Base-by-base conservation (phyloP, 2,113 vertebrate species). In the Notothenia rossii region DNA sequence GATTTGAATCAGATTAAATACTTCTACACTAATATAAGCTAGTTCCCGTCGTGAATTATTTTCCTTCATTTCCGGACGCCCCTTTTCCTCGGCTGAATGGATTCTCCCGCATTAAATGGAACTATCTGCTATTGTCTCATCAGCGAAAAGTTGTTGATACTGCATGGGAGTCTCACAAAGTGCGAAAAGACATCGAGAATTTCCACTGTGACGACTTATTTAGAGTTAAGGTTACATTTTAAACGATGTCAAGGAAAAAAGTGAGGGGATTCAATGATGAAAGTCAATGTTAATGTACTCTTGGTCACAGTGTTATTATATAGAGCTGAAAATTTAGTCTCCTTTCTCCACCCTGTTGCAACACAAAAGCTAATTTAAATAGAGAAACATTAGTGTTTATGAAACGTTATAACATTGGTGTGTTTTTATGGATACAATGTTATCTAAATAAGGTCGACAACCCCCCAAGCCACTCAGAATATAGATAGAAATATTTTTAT, bases 101-200 rank as follows among this genome's bases (percentile, higher is more conserved):
- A 89, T 86, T 87, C 90, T 84, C 79, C 95, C 94, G 92, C 92
- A 95, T 95, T 95, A 94, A 95, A 95, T 95, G 93, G 90, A 95
- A 94, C 94, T 95, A 88, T 93, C 90, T 90, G 95, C 96, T 96
- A 96, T 97, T 97, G 96, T 97, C 95, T 96, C 94, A 94, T 95
- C 95, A 93, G 95, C 94, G 94, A 95, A 95, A 97, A 97, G 96
- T 97, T 97, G 93, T 93, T 93, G 89, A 93, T 94, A 86, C 91
- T 91, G 94, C 91, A 76, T 86, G 89, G 84, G 90, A 85, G 55
- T 77, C 0, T 3, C 11, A 22, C 55, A 78, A 90, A 87, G 86
- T 91, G 50, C 9, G 11, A n/a, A 12, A 59, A 71, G 29, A 59
- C 25, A 11, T 22, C 15, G 25, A n/a, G 13, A 18, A 0, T 17